Percentiles rank a stretch among this genome's conserved stretches.
Conservation (phyloP, 2,888 invertebrate species). For the Biston stratarius region DNA sequence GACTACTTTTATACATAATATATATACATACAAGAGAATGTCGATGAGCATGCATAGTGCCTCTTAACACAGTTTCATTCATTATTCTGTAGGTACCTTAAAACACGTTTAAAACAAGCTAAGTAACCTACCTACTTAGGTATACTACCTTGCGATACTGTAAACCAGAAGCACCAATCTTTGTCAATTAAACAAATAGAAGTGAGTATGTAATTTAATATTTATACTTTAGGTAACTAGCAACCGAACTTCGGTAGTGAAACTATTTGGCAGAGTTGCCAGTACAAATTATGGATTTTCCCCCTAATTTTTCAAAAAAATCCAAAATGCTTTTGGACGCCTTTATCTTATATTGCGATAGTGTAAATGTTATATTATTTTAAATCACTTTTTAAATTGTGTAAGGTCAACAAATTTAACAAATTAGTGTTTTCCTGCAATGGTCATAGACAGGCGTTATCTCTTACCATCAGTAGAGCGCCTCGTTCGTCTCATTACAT, state of each 20-base stretch:
- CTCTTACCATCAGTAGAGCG: too few species aligned
- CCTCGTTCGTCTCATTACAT: too few species aligned
- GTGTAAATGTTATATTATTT: too few species aligned
- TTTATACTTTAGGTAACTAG: conserved; percentile 36
- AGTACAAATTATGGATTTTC: too few species aligned
- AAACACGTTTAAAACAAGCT: conserved; percentile 1
- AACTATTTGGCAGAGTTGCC: conserved; percentile 31
- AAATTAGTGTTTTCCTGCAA: too few species aligned
- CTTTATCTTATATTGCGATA: too few species aligned
- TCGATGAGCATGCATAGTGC: conserved; percentile 1
- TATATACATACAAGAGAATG: not conserved
- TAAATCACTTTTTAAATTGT: too few species aligned
- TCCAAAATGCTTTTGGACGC: too few species aligned
- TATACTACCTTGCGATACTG: not conserved
- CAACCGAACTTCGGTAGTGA: conserved; percentile 41
- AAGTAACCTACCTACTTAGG: not conserved
- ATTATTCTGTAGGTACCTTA: conserved; percentile 6
- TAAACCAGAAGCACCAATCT: conserved; percentile 16
- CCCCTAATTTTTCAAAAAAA: too few species aligned
- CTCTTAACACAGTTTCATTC: not conserved
- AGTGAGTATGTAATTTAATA: conserved; percentile 30
- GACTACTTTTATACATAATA: not conserved
- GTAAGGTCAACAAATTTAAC: too few species aligned
- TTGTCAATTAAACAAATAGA: conserved; percentile 1
- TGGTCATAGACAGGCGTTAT: too few species aligned